These are phyloP conservation scores for Alloplasta piceator DNA, from an alignment of 2,888 invertebrate genomes.

Conservation along the genomic window DNA sequence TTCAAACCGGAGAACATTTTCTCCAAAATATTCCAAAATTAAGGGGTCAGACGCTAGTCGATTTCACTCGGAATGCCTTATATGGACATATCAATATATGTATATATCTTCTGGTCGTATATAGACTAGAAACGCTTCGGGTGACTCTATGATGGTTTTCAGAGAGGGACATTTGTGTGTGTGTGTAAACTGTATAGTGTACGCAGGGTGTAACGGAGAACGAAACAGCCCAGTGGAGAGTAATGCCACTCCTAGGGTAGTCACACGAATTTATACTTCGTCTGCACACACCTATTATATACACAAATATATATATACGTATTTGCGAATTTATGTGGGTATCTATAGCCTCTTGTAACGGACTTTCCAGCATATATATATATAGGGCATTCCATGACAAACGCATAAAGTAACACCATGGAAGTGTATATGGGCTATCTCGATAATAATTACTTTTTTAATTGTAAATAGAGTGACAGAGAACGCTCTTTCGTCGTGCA, in stretches of 20 bases:
- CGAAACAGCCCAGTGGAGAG: constrained; percentile 26
- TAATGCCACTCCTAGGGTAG: constrained; percentile 12
- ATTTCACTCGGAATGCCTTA: neutral
- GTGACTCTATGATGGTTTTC: constrained; percentile 59
- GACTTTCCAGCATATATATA: neutral
- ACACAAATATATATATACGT: neutral
- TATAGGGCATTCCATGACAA: neutral
- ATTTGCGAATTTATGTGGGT: neutral
- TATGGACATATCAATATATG: neutral
- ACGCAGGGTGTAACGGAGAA: neutral
- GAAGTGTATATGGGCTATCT: too few species aligned
- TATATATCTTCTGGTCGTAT: constrained; percentile 2
- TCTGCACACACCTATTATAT: constrained; percentile 11
- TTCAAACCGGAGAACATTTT: too few species aligned
- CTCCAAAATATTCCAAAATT: too few species aligned
- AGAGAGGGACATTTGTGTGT: neutral
- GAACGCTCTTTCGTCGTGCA: too few species aligned
- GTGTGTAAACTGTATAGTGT: constrained; percentile 7
- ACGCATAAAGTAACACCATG: neutral
- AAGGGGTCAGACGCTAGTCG: too few species aligned
- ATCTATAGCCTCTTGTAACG: neutral
- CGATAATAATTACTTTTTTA: too few species aligned
- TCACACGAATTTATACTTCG: constrained; percentile 31
- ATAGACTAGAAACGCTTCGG: constrained; percentile 69
- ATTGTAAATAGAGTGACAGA: too few species aligned